Percentiles rank a stretch among this genome's conserved stretches.
phyloP scores from a whole-genome alignment of 2,797 vertebrate genomes.

The Paguma larvata region DNA sequence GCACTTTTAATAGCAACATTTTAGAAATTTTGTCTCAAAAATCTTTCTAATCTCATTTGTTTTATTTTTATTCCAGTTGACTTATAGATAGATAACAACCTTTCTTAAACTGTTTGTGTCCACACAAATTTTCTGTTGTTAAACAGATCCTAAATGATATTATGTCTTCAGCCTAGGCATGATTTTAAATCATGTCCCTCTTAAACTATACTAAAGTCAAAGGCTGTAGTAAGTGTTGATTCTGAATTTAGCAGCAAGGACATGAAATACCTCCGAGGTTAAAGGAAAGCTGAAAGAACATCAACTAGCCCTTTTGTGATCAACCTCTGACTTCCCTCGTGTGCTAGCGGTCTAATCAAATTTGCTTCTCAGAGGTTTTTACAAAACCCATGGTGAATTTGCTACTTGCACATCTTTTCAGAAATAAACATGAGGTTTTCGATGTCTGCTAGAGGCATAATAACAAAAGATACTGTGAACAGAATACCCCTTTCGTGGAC shows the following conservation, averaged over 20 bases:
- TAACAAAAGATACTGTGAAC: neutral
- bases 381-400: neutral
- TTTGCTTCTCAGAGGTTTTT: neutral
- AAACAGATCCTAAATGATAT: neutral
- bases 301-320: neutral
- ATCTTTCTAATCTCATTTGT: neutral
- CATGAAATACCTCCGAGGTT: neutral
- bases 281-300: neutral
- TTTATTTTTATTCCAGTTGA: neutral
- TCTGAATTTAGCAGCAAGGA: neutral
- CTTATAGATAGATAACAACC: neutral
- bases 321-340: neutral
- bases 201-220: neutral
- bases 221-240: neutral
- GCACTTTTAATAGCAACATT: neutral
- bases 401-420: neutral
- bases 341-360: neutral
- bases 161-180: neutral
- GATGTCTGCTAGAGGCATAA: slow-evolving; percentile 9
- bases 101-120: neutral
- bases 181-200: neutral
- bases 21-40: neutral
- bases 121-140: neutral
- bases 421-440: slow-evolving; percentile 32
- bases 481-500: neutral